Base-by-base conservation (phyloP, 1,140 invertebrate species). In the Harlomillsia oculata region DNA sequence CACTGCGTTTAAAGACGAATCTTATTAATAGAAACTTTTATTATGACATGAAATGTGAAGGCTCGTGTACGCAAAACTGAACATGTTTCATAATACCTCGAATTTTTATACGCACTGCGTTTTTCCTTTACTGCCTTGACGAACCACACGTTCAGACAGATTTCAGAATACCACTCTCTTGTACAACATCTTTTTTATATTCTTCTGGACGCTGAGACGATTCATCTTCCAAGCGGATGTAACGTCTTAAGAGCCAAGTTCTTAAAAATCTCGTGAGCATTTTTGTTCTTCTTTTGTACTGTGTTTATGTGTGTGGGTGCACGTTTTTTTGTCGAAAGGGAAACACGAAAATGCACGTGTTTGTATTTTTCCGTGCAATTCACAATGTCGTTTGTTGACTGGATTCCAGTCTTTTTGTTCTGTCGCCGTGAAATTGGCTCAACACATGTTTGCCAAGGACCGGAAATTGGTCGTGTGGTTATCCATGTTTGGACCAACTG, bases 391-490 rank as follows among this genome's bases (percentile, higher is more conserved):
- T 34, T 9, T 34, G 32, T 34, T 9, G 8, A 34, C 14, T 9
- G 32, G 8, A 34, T 34, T 9, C 14, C n/a, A 5, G n/a, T 40
- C n/a, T n/a, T n/a, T n/a, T 48, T 32, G 45, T 34, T 34, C 45
- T 48, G 45, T 41, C 23, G 40, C 52, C 52, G 40, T 45, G 45
- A 54, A 54, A 44, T 54, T 44, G 20, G 41, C 25, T 36, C 52
- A 36, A 54, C 52, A 54, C 52, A 54, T 54, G 52, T 45, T 54
- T 53, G 44, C 45, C 29, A 26, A 30, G 34, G 52, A 54, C 52
- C 52, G 52, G 52, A 54, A 54, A 54, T 45, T 44, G 37, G 20
- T 29, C 28, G n/a, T n/a, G n/a, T n/a, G n/a, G n/a, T n/a, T n/a
- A n/a, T n/a, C n/a, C n/a, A n/a, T n/a, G n/a, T n/a, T n/a, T n/a